These are phyloP conservation scores for Brachypteracias leptosomus DNA, from an alignment of 2,113 vertebrate genomes.

Conservation along the genomic window DNA sequence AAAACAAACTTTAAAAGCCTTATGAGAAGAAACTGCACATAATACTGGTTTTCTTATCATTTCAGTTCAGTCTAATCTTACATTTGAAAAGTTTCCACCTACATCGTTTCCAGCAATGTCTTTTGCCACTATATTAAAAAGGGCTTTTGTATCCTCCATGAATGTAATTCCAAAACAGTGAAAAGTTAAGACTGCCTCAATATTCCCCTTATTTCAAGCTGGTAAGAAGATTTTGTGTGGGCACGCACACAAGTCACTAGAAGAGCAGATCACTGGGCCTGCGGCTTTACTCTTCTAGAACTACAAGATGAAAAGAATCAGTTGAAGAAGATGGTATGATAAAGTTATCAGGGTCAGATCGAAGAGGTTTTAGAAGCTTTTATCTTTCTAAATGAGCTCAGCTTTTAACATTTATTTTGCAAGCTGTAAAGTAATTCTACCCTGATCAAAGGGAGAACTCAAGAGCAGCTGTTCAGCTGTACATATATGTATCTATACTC, in stretches of 20 bases:
- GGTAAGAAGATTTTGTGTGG: neutral
- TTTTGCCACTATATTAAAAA: neutral
- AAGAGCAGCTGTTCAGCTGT: neutral
- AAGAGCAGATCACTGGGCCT: neutral
- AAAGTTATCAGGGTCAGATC: neutral
- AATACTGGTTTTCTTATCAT: neutral
- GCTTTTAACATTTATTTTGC: neutral
- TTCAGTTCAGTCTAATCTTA: neutral
- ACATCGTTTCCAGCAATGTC: neutral
- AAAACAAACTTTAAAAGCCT: neutral
- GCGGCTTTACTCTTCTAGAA: neutral
- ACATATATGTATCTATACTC: neutral
- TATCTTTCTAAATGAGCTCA: neutral
- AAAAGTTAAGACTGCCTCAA: neutral
- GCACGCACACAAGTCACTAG: no score
- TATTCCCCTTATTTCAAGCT: neutral
- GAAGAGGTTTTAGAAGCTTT: neutral
- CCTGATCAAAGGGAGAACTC: neutral
- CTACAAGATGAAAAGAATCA: neutral
- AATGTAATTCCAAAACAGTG: neutral
- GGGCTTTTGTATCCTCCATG: neutral
- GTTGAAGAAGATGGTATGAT: neutral
- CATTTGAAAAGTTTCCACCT: neutral
- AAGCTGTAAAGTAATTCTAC: neutral
- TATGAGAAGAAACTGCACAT: neutral